phyloP scores from a whole-genome alignment of 37 sponge, comb jelly and placozoan genomes.

The Bolinopsis microptera region DNA sequence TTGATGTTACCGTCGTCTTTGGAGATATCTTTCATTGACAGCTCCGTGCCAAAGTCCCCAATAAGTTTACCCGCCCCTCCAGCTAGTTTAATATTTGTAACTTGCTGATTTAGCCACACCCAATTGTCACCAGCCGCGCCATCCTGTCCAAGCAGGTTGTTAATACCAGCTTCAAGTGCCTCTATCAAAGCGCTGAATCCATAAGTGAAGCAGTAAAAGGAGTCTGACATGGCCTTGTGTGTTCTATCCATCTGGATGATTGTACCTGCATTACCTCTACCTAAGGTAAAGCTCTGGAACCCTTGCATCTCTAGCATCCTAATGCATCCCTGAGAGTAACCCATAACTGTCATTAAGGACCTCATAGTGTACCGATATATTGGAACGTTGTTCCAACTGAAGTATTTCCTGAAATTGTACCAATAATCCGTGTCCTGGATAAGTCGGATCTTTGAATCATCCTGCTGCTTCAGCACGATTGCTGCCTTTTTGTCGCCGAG shows the following conservation, averaged over 20 bases:
- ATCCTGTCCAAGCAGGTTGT: background rate
- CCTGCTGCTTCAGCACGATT: background rate
- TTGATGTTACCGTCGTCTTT: background rate
- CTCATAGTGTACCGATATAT: constrained; percentile 49
- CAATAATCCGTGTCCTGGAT: constrained; percentile 8
- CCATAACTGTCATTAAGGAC: constrained; percentile 4
- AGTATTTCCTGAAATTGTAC: background rate
- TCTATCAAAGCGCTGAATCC: background rate
- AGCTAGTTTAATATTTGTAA: background rate
- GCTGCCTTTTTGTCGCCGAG: background rate
- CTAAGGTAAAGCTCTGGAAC: background rate
- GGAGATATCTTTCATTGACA: background rate
- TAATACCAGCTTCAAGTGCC: background rate
- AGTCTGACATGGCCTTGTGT: background rate
- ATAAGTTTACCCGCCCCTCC: background rate
- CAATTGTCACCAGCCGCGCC: background rate
- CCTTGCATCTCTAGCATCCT: background rate
- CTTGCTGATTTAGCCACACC: background rate
- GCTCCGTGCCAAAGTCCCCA: background rate
- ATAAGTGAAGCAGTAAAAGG: constrained; percentile 11
- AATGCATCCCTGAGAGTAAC: background rate
- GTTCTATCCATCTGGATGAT: constrained; percentile 14
- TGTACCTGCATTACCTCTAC: constrained; percentile 11
- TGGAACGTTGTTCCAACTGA: constrained; percentile 43
- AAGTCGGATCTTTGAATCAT: background rate